Evolutionary conservation across 2,888 invertebrate species (phyloP).

Genomic region (Cerastoderma edule): DNA sequence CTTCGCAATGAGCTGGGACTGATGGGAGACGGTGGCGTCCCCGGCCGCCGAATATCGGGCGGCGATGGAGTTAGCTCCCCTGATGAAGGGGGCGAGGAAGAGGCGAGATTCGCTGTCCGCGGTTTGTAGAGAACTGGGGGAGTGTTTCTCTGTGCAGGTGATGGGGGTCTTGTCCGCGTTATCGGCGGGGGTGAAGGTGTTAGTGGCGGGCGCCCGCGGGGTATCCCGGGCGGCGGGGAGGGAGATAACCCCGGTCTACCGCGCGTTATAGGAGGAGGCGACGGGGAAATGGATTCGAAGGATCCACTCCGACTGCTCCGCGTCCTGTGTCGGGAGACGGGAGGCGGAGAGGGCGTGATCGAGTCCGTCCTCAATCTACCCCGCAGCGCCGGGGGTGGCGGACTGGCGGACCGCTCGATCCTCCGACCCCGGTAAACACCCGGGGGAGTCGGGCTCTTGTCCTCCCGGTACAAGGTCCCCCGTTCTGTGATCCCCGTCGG

Average conservation of each 20-base stretch:
- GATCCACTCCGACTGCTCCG: slow-evolving; percentile 39
- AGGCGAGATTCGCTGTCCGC: slow-evolving; percentile 37
- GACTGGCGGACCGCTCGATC: slow-evolving; percentile 42
- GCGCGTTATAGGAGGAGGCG: slow-evolving; percentile 44
- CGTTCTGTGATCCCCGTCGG: slow-evolving; percentile 55
- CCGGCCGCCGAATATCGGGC: slow-evolving; percentile 35
- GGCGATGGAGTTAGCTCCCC: slow-evolving; percentile 57
- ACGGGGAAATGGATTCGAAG: slow-evolving; percentile 53
- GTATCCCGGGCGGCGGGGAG: slow-evolving; percentile 33
- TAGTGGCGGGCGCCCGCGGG: slow-evolving; percentile 24
- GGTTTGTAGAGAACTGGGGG: slow-evolving; percentile 45
- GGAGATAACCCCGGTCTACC: slow-evolving; percentile 41
- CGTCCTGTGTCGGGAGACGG: slow-evolving; percentile 39
- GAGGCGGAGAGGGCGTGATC: slow-evolving; percentile 51
- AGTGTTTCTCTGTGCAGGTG: slow-evolving; percentile 51
- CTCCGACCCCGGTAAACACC: slow-evolving; percentile 41
- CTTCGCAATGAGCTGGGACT: slow-evolving; percentile 43
- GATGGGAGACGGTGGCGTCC: slow-evolving; percentile 36
- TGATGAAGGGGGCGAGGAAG: slow-evolving; percentile 54
- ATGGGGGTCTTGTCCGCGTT: slow-evolving; percentile 17
- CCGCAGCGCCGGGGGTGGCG: slow-evolving; percentile 30
- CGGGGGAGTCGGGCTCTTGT: slow-evolving; percentile 48
- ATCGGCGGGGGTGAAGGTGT: slow-evolving; percentile 34
- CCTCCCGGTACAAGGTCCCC: slow-evolving; percentile 56
- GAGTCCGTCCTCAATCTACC: slow-evolving; percentile 40